Evolutionary conservation across 2,888 invertebrate genomes (phyloP), one percentile per base, ranked within the genome.

Genomic region (Drosophila bunnanda): DNA sequence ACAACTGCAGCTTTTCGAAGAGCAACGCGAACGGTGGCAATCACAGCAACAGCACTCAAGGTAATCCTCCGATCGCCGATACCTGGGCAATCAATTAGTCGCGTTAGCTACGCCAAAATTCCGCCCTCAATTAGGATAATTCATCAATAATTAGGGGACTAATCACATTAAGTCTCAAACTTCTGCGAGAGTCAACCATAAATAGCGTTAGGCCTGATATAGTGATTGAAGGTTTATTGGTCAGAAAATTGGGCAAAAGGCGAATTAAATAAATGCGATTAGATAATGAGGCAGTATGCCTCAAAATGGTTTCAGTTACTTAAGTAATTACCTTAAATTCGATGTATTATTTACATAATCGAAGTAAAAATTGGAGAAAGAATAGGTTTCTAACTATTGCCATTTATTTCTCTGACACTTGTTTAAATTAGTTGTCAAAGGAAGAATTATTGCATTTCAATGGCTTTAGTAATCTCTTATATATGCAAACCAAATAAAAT

Each of bases 1-100:
- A 89, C 67, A 89, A 90, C 76, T 90, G 89, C 79, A 89, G 77
- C 70, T 82, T 89, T 30, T 75, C 79, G 44, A 90, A 83, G 59
- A 58, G 76, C 64, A 87, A 73, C 25, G 67, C 68, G 56, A 79
- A 69, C 25, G 79, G 78, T n/a, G 86, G 87, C 30, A 89, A 76
- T 75, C 79, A 89, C 66, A 81, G 65, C 75, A 82, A 86, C 67
- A 78, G 59, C 69, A 88, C 89, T 22, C 85, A 88, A 76, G 85
- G 85, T 86, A 85, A 78, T 41, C 36, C 48, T 38, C 20, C 13
- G 39, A 52, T 52, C 32, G 9, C 32, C 6, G 50, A 44, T 70
- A 60, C 61, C 44, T 61, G 43, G 28, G 8, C 67, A 5, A 66
- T 66, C 48, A 65, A 64, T 64, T 66, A 48, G 60, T 17, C n/a